A percentile compares a stretch with the other conserved stretches of the same genome.
Conservation (phyloP, 2,113 vertebrate genomes). For the Gasterosteus nipponicus region DNA sequence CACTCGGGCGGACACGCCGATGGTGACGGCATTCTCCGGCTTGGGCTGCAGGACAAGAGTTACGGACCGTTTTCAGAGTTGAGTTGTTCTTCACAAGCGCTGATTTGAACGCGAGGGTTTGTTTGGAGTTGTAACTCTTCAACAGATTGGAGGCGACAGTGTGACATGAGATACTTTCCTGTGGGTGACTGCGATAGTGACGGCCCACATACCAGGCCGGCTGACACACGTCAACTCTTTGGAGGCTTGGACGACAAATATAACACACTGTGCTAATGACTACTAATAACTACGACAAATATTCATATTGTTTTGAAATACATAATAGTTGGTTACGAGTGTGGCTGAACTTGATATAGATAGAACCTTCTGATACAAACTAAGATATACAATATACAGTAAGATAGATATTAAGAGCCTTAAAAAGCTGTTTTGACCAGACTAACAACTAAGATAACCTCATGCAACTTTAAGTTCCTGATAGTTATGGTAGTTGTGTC, state of each 20-base stretch:
- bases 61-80: background rate
- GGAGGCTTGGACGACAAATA: background rate
- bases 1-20: conserved; percentile 91
- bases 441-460: background rate
- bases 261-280: background rate
- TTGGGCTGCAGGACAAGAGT: conserved; percentile 82
- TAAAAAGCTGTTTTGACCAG: too few relatives aligned
- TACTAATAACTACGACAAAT: background rate
- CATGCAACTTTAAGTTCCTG: background rate
- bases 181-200: conserved; percentile 41
- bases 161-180: conserved; percentile 50
- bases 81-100: background rate
- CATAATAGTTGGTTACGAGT: background rate
- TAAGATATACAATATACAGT: too few relatives aligned
- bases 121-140: background rate
- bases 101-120: background rate
- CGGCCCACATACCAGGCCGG: conserved; percentile 17
- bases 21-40: conserved; percentile 92
- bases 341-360: background rate
- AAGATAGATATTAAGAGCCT: too few relatives aligned
- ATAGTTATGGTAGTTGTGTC: background rate
- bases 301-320: background rate
- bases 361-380: too few relatives aligned
- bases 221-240: conserved; percentile 42
- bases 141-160: conserved; percentile 28